A percentile compares a stretch with the other conserved stretches of the same genome.
phyloP scores from a whole-genome alignment of 2,797 vertebrate species.

The Sebastolobus alascanus region DNA sequence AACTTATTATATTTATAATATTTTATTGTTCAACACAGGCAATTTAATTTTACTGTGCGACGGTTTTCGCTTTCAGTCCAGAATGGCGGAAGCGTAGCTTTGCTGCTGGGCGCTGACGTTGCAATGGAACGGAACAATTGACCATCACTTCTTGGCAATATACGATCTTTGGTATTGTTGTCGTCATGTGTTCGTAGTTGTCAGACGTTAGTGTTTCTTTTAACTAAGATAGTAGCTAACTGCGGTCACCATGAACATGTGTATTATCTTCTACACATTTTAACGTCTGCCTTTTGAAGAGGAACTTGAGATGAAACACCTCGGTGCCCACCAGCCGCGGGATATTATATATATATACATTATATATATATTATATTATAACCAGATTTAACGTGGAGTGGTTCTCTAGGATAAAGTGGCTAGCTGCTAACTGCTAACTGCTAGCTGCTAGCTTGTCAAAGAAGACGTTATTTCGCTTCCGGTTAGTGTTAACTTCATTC shows the following conservation, averaged over 20 bases:
- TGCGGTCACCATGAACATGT: not conserved
- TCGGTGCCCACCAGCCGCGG: not conserved
- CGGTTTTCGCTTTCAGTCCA: too few relatives aligned
- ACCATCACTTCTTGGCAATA: too few relatives aligned
- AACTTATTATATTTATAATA: too few relatives aligned
- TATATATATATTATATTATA: too few relatives aligned
- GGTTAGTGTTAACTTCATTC: not conserved
- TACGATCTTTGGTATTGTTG: not conserved
- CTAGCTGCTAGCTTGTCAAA: not conserved
- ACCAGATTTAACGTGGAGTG: not conserved
- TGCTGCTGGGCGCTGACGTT: too few relatives aligned
- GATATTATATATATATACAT: too few relatives aligned
- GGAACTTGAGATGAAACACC: not conserved
- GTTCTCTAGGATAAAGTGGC: not conserved
- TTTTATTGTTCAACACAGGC: too few relatives aligned
- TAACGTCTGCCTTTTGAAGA: not conserved
- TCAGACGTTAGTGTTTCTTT: not conserved
- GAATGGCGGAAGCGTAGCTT: too few relatives aligned
- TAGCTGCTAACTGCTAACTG: too few relatives aligned
- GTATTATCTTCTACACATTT: not conserved
- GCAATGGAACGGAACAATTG: too few relatives aligned
- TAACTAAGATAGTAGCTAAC: not conserved
- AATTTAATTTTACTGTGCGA: too few relatives aligned
- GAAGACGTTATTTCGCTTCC: not conserved
- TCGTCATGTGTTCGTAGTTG: not conserved